Conservation (phyloP, 2,888 invertebrate species). For the Hydrotaea cyrtoneurina region DNA sequence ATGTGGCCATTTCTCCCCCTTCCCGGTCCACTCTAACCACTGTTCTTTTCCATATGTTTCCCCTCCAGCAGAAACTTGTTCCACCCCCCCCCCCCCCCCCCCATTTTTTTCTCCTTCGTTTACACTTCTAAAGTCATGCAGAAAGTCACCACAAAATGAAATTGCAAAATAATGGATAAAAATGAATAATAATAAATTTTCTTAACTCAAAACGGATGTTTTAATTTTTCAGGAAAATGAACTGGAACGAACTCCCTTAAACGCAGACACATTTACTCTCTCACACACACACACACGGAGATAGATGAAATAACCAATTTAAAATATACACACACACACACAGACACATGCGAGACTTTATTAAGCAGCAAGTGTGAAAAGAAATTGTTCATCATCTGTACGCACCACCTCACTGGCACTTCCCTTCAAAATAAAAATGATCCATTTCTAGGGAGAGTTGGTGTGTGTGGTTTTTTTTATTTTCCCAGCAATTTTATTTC, state of each 20-base stretch:
- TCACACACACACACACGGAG: background rate
- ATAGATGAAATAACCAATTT: slow-evolving; percentile 14
- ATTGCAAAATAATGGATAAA: slow-evolving; percentile 47
- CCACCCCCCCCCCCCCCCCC: too few species aligned
- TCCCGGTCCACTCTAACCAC: too few species aligned
- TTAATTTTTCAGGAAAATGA: slow-evolving; percentile 47
- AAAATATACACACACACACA: background rate
- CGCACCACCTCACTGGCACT: background rate
- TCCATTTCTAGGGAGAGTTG: background rate
- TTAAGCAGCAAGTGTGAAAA: slow-evolving; percentile 5
- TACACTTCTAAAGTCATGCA: background rate
- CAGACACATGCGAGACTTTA: background rate
- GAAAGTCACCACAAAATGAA: slow-evolving; percentile 31
- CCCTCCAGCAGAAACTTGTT: background rate
- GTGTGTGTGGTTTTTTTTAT: too few species aligned
- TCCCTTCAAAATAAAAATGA: slow-evolving; percentile 34
- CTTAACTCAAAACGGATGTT: slow-evolving; percentile 59
- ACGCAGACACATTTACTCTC: background rate
- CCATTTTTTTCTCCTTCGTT: too few species aligned
- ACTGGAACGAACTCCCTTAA: slow-evolving; percentile 15
- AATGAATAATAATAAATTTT: slow-evolving; percentile 57
- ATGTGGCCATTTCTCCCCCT: too few species aligned
- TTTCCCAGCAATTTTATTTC: background rate
- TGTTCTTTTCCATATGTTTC: background rate
- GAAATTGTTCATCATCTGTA: background rate